Evolutionary conservation across 2,113 vertebrate species (phyloP).

Genomic region (Noctilio leporinus): DNA sequence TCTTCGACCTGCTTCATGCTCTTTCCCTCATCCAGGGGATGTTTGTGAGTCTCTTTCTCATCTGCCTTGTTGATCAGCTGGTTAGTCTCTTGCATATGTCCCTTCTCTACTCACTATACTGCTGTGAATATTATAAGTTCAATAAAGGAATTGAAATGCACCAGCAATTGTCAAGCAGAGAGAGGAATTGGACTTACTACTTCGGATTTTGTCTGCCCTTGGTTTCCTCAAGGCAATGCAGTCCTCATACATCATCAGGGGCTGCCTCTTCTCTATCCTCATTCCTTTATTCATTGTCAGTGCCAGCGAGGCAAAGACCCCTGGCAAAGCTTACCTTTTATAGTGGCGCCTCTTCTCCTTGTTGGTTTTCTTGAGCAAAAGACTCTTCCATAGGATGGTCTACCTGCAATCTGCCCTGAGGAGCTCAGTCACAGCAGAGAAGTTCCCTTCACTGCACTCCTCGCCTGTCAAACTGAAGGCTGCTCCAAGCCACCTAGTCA

Average conservation of each 20-base stretch:
- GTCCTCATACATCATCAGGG: slow-evolving; percentile 95
- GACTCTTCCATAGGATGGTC: no score
- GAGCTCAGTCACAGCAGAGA: no score
- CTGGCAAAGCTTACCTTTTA: not conserved
- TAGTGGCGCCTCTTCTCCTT: not conserved
- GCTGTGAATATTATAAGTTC: slow-evolving; percentile 98
- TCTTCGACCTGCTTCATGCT: slow-evolving; percentile 95
- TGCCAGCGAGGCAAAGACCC: not conserved
- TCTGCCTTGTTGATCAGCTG: slow-evolving; percentile 91
- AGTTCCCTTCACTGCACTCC: no score
- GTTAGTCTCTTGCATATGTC: slow-evolving; percentile 97
- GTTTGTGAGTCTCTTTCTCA: slow-evolving; percentile 97
- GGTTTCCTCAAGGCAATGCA: slow-evolving; percentile 94
- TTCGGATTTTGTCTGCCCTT: slow-evolving; percentile 95
- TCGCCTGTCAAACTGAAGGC: no score
- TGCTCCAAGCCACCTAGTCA: no score
- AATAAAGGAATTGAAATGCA: slow-evolving; percentile 98
- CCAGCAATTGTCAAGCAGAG: slow-evolving; percentile 95
- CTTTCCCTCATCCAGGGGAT: slow-evolving; percentile 98
- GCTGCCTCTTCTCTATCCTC: not conserved
- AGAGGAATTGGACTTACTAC: slow-evolving; percentile 98
- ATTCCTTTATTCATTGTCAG: not conserved
- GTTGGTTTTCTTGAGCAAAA: not conserved
- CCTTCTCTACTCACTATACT: slow-evolving; percentile 96
- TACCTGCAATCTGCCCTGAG: no score